Conservation (phyloP, 1,140 invertebrate species). For the Papilio glaucus region DNA sequence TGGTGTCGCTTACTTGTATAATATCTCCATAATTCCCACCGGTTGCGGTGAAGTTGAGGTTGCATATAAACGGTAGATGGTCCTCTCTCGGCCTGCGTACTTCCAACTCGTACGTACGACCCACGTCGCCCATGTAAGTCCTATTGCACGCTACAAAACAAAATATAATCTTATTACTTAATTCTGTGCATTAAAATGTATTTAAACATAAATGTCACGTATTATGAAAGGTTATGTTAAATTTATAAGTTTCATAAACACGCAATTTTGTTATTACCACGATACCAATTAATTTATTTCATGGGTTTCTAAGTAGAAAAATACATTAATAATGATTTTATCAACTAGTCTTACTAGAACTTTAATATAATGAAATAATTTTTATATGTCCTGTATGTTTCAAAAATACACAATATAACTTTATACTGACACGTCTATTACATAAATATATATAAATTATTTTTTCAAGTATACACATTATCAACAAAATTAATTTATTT, state of each 20-base stretch:
- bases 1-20: conserved; percentile 86
- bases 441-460: too few species aligned
- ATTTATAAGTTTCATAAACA: conserved; percentile 25
- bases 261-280: conserved; percentile 25
- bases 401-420: neutral
- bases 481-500: neutral
- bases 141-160: conserved; percentile 90
- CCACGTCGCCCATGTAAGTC: conserved; percentile 91
- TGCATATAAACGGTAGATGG: conserved; percentile 90
- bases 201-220: conserved; percentile 10
- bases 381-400: neutral
- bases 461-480: too few species aligned
- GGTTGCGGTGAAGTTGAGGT: conserved; percentile 91
- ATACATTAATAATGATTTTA: conserved; percentile 11
- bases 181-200: neutral
- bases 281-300: conserved; percentile 11
- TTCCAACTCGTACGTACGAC: conserved; percentile 90
- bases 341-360: neutral
- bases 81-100: conserved; percentile 89
- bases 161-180: conserved; percentile 26
- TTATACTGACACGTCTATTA: neutral
- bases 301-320: conserved; percentile 6
- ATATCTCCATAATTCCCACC: conserved; percentile 89
- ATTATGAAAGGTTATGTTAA: conserved; percentile 17
- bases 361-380: neutral